Base-by-base conservation (phyloP, 2,888 invertebrate species). In the Drosophila rellima region DNA sequence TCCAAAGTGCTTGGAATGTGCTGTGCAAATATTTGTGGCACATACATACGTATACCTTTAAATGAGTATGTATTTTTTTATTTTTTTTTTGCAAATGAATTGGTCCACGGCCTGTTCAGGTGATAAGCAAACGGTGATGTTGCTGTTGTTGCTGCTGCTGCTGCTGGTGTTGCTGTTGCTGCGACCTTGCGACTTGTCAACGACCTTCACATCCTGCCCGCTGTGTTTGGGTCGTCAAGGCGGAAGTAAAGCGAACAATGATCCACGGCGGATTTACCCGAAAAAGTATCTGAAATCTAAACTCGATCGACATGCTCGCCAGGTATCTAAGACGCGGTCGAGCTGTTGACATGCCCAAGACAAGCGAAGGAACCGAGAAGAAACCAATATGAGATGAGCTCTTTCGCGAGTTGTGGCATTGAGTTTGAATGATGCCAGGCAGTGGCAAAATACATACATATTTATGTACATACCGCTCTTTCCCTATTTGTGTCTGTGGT, bases 1-100 rank as follows among this genome's bases (percentile, higher is more conserved):
- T 54, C 64, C 77, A 80, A 81, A 83, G 81, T 81, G 82, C 78
- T 77, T 70, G 87, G 83, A 83, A 87, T 83, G 82, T 78, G 80
- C 84, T 74, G 65, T 60, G 80, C 68, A 83, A 83, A 83, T 86
- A 87, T 82, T 82, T 86, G 83, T 69, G 57, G 59, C 67, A 76
- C 68, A 70, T 55, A 76, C 68, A 70, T 55, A 42, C 55, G 29
- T 29, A 42, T 39, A 51, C 11, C 39, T n/a, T 13, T 17, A 17
- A 44, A 45, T 57, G 8, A 20, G 44, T 57, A 26, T 57, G 37
- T 35, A 35, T 35, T n/a, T 42, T 13, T 20, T 40, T 40, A 33
- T 13, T 31, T 13, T 54, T 0, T 50, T 65, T 70, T 66, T 50
- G 50, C 55, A 42, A 57, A 59, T 59, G 54, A 70, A 71, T 44